Base-by-base conservation (phyloP, 2,888 invertebrate species). In the Macrosiphum euphorbiae region DNA sequence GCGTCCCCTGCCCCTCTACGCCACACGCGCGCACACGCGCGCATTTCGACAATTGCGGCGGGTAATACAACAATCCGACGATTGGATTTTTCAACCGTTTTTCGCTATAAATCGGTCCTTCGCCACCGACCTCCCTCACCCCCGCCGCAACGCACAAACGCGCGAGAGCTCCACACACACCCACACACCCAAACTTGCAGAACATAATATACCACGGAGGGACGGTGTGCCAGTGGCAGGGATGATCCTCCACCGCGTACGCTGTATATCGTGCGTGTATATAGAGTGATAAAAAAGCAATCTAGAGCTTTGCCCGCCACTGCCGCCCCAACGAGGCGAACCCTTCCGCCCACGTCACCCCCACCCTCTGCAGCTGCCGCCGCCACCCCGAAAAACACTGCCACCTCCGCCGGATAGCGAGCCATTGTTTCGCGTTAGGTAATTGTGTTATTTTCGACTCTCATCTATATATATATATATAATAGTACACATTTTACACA, bases 221-320 rank as follows among this genome's bases (percentile, higher is more conserved):
- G n/a, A 26, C 24, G 67, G 28, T 26, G 10, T 24, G 61, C 41
- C 28, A n/a, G 58, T 26, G 91, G 85, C 35, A 52, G 52, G 47
- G 41, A 67, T 47, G 88, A 92, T 78, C 52, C 52, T 61, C 86
- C 78, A 78, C 78, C 35, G 20, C 61, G 61, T 41, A 26, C 92
- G 35, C 47, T 78, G 86, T 50, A 87, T 92, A 92, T 61, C 50
- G 67, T 24, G 92, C 78, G 78, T 94, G 94, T 90, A 90, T 90
- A 90, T 85, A 67, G 90, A 90, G 90, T 87, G 94, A 94, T 90
- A 90, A 90, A 94, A 94, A 94, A 94, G 90, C 94, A 94, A 94
- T 94, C 94, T 94, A 90, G 44, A 94, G 86, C 90, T 90, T 94
- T n/a, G n/a, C 61, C 58, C 87, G 44, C 55, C 88, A 7, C 16